A percentile compares a stretch with the other conserved stretches of the same genome.
Evolutionary conservation across 2,113 vertebrate genomes (phyloP).

Genomic region (Lepisosteus oculatus): DNA sequence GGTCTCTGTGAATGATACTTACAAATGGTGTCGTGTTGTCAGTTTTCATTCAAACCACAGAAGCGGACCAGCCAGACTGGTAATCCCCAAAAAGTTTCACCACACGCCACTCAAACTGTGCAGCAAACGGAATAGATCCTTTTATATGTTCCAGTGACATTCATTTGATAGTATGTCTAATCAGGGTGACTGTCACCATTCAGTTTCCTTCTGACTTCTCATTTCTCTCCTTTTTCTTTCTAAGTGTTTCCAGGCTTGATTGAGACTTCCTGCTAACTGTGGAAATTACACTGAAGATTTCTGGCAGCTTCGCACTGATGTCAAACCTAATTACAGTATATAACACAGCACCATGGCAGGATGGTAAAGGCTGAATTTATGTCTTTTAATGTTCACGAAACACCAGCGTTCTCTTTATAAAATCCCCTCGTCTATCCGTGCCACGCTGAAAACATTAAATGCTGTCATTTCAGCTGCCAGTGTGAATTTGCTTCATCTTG

Average conservation of each 20-base stretch:
- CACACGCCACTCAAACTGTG: slow-evolving; percentile 60
- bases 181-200: slow-evolving; percentile 41
- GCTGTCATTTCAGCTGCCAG: not conserved
- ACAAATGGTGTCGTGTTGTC: slow-evolving; percentile 49
- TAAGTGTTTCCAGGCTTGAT: slow-evolving; percentile 20
- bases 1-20: too few species aligned
- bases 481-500: not conserved
- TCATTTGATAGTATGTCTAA: slow-evolving; percentile 38
- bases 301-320: slow-evolving; percentile 12
- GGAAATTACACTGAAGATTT: slow-evolving; percentile 28
- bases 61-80: slow-evolving; percentile 62
- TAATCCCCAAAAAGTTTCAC: slow-evolving; percentile 61
- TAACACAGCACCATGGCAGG: not conserved
- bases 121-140: slow-evolving; percentile 6
- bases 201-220: slow-evolving; percentile 39
- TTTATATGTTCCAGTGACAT: slow-evolving; percentile 22
- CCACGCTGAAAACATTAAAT: not conserved
- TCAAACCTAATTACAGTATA: slow-evolving; percentile 25
- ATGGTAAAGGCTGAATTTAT: slow-evolving; percentile 5
- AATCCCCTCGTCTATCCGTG: not conserved
- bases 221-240: slow-evolving; percentile 34
- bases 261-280: slow-evolving; percentile 40
- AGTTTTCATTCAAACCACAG: slow-evolving; percentile 60
- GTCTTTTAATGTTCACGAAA: not conserved
- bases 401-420: too few species aligned